phyloP scores from a whole-genome alignment of 1,140 invertebrate genomes.

The Hestina assimilis region DNA sequence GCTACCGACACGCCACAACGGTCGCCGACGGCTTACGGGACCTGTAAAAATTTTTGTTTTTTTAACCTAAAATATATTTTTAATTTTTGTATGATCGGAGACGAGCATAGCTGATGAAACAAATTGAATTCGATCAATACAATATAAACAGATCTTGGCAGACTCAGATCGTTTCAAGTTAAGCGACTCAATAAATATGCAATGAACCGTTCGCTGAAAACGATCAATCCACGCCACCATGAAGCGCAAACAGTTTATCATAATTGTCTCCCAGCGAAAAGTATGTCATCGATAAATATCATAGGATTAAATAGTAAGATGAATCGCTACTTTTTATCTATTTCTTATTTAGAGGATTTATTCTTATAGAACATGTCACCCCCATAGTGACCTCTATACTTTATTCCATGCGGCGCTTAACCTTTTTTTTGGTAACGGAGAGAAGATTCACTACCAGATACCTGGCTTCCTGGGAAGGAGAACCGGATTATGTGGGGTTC shows the following conservation, averaged over 20 bases:
- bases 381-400: no score
- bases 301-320: slow-evolving; percentile 8
- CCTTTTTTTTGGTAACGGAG: no score
- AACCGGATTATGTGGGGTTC: no score
- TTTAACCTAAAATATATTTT: no score
- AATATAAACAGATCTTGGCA: slow-evolving; percentile 31
- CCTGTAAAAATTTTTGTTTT: no score
- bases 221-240: slow-evolving; percentile 33
- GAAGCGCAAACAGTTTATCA: slow-evolving; percentile 33
- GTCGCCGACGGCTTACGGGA: no score
- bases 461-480: no score
- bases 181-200: slow-evolving; percentile 36
- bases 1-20: no score
- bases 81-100: slow-evolving; percentile 2
- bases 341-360: no score
- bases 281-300: slow-evolving; percentile 16
- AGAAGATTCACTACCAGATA: no score
- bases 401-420: no score
- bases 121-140: slow-evolving; percentile 32
- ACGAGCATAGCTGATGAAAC: slow-evolving; percentile 9
- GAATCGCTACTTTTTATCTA: slow-evolving; percentile 7
- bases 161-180: slow-evolving; percentile 22
- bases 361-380: no score
- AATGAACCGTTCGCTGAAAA: slow-evolving; percentile 30
- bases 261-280: slow-evolving; percentile 27